phyloP scores from a whole-genome alignment of 2,797 vertebrate species.

The Gadopsis marmoratus region DNA sequence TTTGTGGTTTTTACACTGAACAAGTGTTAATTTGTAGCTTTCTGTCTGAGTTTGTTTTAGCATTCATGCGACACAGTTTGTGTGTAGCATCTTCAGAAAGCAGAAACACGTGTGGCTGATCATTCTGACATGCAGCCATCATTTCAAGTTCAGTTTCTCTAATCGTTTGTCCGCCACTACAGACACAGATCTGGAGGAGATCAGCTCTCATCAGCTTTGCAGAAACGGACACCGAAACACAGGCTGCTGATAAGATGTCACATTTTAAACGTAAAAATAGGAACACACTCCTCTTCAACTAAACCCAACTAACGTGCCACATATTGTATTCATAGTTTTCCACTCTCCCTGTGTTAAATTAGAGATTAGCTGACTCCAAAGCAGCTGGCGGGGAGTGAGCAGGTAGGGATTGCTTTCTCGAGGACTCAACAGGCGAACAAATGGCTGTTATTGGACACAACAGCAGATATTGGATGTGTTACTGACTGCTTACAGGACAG shows the following conservation, averaged over 20 bases:
- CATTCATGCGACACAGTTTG: conserved; percentile 32
- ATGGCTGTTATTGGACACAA: conserved; percentile 27
- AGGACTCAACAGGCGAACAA: conserved; percentile 37
- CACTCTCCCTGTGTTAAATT: conserved; percentile 22
- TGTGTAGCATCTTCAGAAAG: conserved; percentile 20
- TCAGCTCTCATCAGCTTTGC: not conserved
- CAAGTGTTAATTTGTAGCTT: conserved; percentile 4
- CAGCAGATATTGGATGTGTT: conserved; percentile 18
- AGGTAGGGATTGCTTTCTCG: conserved; percentile 31
- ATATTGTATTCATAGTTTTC: conserved; percentile 21
- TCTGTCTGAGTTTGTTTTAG: conserved; percentile 18
- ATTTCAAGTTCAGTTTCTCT: not conserved
- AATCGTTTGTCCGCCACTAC: not conserved
- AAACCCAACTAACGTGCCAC: not conserved
- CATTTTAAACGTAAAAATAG: conserved; percentile 18
- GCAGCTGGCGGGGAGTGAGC: conserved; percentile 15
- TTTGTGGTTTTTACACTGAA: not conserved
- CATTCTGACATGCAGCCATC: conserved; percentile 11
- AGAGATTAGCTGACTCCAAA: conserved; percentile 46
- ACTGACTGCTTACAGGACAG: conserved; percentile 16
- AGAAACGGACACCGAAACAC: not conserved
- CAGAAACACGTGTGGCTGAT: conserved; percentile 17
- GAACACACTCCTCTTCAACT: not conserved
- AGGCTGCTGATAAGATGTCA: conserved; percentile 21
- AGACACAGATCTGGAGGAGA: conserved; percentile 6